A percentile compares a stretch with the other conserved stretches of the same genome.
Conservation (phyloP, 2,113 vertebrate species). For the Sander vitreus region DNA sequence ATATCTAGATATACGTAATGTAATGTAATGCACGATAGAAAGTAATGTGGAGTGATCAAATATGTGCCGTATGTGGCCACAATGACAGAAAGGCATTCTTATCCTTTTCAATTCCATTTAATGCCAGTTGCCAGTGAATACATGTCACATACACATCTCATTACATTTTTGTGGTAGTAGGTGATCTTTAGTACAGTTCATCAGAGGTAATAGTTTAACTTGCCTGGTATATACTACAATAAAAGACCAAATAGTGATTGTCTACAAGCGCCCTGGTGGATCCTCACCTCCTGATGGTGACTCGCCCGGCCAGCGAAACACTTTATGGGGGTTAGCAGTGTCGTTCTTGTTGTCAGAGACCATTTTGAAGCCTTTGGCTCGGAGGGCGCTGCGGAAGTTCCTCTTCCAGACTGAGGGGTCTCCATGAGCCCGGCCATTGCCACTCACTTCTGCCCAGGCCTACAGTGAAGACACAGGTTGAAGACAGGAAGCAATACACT, state of each 20-base stretch:
- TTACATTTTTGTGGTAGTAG: neutral
- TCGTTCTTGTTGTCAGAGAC: slow-evolving; percentile 85
- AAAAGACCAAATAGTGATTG: neutral
- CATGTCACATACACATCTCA: neutral
- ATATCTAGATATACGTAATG: too few species aligned
- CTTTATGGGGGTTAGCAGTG: slow-evolving; percentile 86
- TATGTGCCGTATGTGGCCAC: neutral
- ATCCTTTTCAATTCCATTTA: neutral
- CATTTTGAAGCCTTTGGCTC: slow-evolving; percentile 82
- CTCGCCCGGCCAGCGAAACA: slow-evolving; percentile 81
- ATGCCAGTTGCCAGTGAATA: neutral
- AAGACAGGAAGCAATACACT: neutral
- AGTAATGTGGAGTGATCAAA: neutral
- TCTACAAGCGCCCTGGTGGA: neutral
- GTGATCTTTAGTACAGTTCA: neutral
- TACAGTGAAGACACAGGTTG: slow-evolving; percentile 34
- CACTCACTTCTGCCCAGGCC: slow-evolving; percentile 89
- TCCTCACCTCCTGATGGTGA: slow-evolving; percentile 62
- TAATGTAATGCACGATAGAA: neutral
- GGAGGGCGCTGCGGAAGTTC: slow-evolving; percentile 91
- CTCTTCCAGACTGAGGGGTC: slow-evolving; percentile 90
- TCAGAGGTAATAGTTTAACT: neutral
- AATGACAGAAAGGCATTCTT: neutral
- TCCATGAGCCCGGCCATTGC: slow-evolving; percentile 67
- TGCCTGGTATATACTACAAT: neutral